phyloP scores from a whole-genome alignment of 2,888 invertebrate species.

The Megaustenia siamemsis region DNA sequence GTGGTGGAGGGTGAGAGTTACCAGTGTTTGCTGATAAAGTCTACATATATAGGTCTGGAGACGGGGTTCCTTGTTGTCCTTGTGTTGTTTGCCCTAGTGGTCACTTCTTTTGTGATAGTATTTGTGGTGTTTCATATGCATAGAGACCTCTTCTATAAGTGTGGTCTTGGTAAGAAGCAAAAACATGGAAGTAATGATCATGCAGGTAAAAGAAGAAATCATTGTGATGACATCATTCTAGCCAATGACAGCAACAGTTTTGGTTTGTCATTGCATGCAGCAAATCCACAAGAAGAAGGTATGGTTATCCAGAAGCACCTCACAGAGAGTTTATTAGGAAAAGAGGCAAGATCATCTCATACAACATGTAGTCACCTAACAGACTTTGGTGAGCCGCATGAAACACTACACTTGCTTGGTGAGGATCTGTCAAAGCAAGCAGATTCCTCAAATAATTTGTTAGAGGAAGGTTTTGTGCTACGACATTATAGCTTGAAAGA shows the following conservation, averaged over 20 bases:
- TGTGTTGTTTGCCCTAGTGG: conserved; percentile 91
- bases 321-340: conserved; percentile 89
- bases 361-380: conserved; percentile 95
- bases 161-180: conserved; percentile 49
- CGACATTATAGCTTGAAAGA: background rate
- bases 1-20: conserved; percentile 62
- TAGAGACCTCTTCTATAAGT: conserved; percentile 83
- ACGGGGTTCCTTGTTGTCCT: conserved; percentile 96
- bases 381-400: conserved; percentile 86
- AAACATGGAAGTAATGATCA: background rate
- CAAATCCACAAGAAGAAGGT: conserved; percentile 73
- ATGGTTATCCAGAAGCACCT: conserved; percentile 84
- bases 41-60: conserved; percentile 91
- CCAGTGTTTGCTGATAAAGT: conserved; percentile 69
- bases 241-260: conserved; percentile 9
- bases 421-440: conserved; percentile 75
- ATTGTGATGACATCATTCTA: conserved; percentile 30
- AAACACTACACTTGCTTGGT: conserved; percentile 70
- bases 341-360: conserved; percentile 87
- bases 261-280: conserved; percentile 60
- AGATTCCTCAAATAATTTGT: conserved; percentile 60
- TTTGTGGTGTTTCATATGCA: conserved; percentile 93
- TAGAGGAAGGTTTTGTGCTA: conserved; percentile 70
- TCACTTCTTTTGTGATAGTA: conserved; percentile 72
- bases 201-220: conserved; percentile 32